Evolutionary conservation across 2,797 vertebrate genomes (phyloP).

Genomic region (Pangasius macronema): DNA sequence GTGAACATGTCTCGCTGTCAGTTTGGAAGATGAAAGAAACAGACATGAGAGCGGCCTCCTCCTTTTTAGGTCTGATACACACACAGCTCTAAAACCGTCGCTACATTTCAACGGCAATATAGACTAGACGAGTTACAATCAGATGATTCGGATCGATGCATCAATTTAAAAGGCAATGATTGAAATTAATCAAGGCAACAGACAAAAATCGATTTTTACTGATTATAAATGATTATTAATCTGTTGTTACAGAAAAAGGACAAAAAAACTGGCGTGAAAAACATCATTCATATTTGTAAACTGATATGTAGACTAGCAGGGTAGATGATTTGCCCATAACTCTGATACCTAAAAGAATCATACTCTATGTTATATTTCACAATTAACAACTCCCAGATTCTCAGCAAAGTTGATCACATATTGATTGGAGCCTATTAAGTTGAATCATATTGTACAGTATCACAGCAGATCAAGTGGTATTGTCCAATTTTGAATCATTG

Average conservation of each 20-base stretch:
- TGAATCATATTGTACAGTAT: neutral
- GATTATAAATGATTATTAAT: neutral
- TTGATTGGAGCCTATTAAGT: neutral
- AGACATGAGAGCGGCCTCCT: slow-evolving; percentile 6
- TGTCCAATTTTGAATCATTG: neutral
- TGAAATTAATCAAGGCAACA: neutral
- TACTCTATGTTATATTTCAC: neutral
- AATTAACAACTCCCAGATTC: neutral
- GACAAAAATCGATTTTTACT: too few relatives aligned
- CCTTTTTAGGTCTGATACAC: neutral
- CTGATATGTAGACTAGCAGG: neutral
- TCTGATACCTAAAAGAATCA: neutral
- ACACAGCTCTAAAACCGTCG: neutral
- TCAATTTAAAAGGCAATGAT: too few relatives aligned
- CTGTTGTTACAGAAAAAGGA: neutral
- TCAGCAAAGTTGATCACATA: too few relatives aligned
- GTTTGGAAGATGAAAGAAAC: slow-evolving; percentile 31
- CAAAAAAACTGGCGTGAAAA: neutral
- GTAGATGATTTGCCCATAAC: neutral
- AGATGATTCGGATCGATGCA: neutral
- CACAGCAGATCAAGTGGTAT: neutral
- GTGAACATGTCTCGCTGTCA: slow-evolving; percentile 24
- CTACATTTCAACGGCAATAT: too few relatives aligned
- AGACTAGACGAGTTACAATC: neutral
- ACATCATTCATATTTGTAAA: neutral